A percentile compares a stretch with the other conserved stretches of the same genome.
Evolutionary conservation across 2,113 vertebrate genomes (phyloP).

Genomic region (Oriolus oriolus): DNA sequence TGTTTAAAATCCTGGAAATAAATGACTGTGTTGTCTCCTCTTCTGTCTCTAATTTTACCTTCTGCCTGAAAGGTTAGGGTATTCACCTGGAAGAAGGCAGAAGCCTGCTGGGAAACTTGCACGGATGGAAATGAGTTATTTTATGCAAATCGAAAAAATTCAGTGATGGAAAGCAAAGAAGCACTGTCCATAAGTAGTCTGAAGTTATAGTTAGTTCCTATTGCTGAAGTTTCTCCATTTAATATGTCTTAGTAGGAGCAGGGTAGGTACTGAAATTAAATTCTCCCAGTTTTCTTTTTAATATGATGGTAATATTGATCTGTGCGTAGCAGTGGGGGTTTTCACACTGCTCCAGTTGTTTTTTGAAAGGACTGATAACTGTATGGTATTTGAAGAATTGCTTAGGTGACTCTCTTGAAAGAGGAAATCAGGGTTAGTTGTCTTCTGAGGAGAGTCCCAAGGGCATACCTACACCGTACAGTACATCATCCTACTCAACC

Average conservation of each 20-base stretch:
- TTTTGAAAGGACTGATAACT: not conserved
- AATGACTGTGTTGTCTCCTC: not conserved
- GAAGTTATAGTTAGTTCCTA: not conserved
- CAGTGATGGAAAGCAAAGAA: not conserved
- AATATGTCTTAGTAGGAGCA: not conserved
- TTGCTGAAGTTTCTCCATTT: not conserved
- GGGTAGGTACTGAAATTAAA: not conserved
- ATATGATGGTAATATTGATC: not conserved
- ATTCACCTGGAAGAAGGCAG: not conserved
- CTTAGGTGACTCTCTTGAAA: not conserved
- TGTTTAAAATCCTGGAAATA: not conserved
- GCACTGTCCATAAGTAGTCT: not conserved
- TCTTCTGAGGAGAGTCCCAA: not conserved
- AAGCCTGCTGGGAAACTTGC: not conserved
- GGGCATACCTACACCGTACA: not conserved
- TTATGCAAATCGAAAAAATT: not conserved
- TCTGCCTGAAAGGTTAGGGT: not conserved
- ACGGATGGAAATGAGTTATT: not conserved
- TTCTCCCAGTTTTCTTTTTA: not conserved
- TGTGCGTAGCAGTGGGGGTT: not conserved
- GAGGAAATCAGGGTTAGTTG: not conserved
- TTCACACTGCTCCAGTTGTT: not conserved
- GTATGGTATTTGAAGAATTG: not conserved
- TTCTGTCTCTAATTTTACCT: not conserved
- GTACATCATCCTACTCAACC: not conserved